phyloP scores from a whole-genome alignment of 2,797 vertebrate genomes.

The Pteronotus mesoamericanus region DNA sequence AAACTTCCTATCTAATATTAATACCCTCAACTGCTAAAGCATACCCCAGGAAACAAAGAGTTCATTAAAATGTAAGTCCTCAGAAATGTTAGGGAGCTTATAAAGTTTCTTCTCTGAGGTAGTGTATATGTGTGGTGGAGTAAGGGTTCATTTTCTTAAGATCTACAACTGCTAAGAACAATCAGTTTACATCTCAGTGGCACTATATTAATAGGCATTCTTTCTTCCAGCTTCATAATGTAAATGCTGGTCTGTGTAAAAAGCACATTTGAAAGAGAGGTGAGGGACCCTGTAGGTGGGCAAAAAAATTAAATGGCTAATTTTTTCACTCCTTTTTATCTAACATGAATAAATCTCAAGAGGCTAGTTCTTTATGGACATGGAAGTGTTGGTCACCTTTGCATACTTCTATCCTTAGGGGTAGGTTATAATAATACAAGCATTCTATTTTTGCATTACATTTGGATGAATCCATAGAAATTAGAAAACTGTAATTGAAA shows the following conservation, averaged over 20 bases:
- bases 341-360: background rate
- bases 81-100: background rate
- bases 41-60: background rate
- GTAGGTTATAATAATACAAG: background rate
- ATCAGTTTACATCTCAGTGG: background rate
- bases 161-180: background rate
- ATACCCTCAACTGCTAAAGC: background rate
- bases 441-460: background rate
- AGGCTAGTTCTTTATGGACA: background rate
- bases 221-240: background rate
- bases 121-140: no score
- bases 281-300: background rate
- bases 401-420: background rate
- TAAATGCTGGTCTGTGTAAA: background rate
- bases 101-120: background rate
- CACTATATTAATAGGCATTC: background rate
- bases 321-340: background rate
- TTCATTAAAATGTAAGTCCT: background rate
- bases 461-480: background rate
- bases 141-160: background rate
- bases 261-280: background rate
- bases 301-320: background rate
- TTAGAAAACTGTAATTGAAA: background rate
- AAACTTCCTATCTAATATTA: background rate
- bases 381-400: background rate